Evolutionary conservation across 2,113 vertebrate genomes (phyloP).

Genomic region (Malurus cyaneus): DNA sequence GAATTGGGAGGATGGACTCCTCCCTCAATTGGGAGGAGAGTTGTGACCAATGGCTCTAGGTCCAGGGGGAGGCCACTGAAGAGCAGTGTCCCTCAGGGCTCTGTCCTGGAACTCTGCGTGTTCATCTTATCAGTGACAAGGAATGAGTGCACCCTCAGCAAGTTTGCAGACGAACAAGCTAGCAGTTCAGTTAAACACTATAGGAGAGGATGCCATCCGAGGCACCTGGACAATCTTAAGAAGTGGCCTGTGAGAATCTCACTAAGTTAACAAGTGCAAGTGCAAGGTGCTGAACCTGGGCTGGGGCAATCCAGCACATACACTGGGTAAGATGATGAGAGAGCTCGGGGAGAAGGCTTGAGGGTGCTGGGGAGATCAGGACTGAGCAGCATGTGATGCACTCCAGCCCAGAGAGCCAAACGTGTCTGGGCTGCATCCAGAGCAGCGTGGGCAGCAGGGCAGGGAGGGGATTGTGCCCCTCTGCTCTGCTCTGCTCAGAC

Average conservation of each 20-base stretch:
- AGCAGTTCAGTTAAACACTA: not conserved
- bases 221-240: not conserved
- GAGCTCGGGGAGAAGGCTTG: not conserved
- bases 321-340: no score
- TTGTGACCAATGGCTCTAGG: not conserved
- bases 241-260: not conserved
- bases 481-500: not conserved
- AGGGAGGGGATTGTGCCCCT: not conserved
- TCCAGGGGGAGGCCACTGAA: no score
- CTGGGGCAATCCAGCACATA: fast-evolving
- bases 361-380: no score
- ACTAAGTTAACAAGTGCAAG: no score
- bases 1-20: not conserved
- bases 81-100: no score
- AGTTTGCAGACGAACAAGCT: not conserved
- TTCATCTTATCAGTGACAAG: not conserved
- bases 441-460: not conserved
- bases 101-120: not conserved
- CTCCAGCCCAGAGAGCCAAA: not conserved
- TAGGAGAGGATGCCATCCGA: not conserved
- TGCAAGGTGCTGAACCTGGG: not conserved
- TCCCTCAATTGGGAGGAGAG: no score
- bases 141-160: fast-evolving
- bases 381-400: no score
- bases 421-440: not conserved